Base-by-base conservation (phyloP, 2,888 invertebrate species). In the Diploptera punctata region DNA sequence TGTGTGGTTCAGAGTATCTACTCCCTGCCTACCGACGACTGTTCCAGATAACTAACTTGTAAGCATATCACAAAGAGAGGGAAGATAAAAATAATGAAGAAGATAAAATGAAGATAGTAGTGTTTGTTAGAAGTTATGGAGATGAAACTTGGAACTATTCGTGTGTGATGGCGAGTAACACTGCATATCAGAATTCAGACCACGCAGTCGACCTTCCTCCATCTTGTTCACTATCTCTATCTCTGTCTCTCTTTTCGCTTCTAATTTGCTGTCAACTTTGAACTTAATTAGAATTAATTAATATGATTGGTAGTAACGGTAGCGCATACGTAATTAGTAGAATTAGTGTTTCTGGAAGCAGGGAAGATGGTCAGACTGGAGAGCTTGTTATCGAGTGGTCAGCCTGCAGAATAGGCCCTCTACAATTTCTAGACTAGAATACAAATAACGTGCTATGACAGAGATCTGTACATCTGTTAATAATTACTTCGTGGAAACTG, bases 211-310 rank as follows among this genome's bases (percentile, higher is more conserved):
- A 24, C 68, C 62, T 60, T 71, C 68, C 68, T 73, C 70, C 24
- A 71, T 70, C 65, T 67, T 69, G 71, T 69, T 54, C 57, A 70
- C 73, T 73, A 61, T 68, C 74, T 67, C 62, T 70, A 62, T 68
- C 74, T 68, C 71, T 75, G 68, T 71, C 76, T 70, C 76, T 73
- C 74, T 74, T 70, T 67, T 67, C 71, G 68, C 73, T 65, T 72
- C 72, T 69, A 72, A 72, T 72, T 72, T 68, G 72, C 70, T 70
- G 88, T 87, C 88, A 89, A 90, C 91, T 90, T 74, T 67, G 74
- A 89, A 91, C 91, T 91, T 90, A 90, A 91, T 91, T 91, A 91
- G 90, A 91, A 91, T 91, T 91, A 91, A 91, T 89, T 90, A 89
- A 90, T 89, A 89, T 89, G 88, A 88, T 89, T 89, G 88, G 88